These are phyloP conservation scores for Polyergus mexicanus DNA, from an alignment of 1,140 invertebrate genomes.

Conservation along the genomic window DNA sequence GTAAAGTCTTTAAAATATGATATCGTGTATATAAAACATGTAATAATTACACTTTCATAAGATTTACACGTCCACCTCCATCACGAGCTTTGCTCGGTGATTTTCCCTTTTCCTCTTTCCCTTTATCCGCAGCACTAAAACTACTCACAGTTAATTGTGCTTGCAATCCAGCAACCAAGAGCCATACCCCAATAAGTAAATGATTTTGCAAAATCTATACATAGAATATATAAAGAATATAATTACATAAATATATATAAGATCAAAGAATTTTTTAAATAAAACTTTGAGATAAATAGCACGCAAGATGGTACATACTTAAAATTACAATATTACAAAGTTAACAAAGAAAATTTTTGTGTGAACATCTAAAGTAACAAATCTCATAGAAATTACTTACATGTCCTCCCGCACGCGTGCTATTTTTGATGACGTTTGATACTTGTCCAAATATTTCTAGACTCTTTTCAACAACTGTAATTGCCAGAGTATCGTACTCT, in stretches of 20 bases:
- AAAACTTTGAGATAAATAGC: not conserved
- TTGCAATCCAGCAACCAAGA: conserved; percentile 95
- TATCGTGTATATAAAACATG: conserved; percentile 9
- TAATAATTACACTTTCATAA: conserved; percentile 90
- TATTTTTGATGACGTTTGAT: conserved; percentile 92
- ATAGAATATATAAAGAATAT: conserved; percentile 53
- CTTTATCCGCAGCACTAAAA: conserved; percentile 86
- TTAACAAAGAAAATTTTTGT: conserved; percentile 28
- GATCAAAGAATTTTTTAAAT: not conserved
- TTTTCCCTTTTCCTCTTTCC: conserved; percentile 89
- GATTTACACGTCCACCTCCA: conserved; percentile 87
- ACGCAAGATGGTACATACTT: not conserved
- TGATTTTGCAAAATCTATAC: conserved; percentile 94
- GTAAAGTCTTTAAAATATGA: not conserved
- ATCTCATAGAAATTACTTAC: conserved; percentile 86
- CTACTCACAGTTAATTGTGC: conserved; percentile 88
- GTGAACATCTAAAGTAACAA: conserved; percentile 31
- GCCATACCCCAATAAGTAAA: conserved; percentile 94
- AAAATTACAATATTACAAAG: conserved; percentile 33
- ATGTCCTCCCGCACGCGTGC: conserved; percentile 94
- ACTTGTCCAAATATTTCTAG: conserved; percentile 94
- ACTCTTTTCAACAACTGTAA: conserved; percentile 91
- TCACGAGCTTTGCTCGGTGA: conserved; percentile 90
- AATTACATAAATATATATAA: conserved; percentile 1
- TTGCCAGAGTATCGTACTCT: conserved; percentile 90